A percentile compares a stretch with the other conserved stretches of the same genome.
Conservation (phyloP, 1,140 invertebrate species). For the Luehdorfia chinensis region DNA sequence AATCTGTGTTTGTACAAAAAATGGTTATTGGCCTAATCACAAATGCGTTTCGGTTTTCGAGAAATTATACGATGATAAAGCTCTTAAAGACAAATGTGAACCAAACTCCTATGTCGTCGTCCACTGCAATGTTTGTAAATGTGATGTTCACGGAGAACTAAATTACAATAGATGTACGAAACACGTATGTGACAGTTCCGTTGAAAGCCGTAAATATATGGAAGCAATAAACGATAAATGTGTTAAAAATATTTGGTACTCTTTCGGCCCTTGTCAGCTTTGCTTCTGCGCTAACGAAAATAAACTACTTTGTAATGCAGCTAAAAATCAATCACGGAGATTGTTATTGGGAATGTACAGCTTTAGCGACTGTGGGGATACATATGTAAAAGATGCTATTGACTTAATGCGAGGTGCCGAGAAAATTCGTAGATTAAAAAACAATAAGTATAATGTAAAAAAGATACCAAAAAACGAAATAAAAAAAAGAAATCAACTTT, state of each 20-base stretch:
- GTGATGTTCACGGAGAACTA: conserved; percentile 31
- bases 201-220: conserved; percentile 17
- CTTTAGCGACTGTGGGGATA: conserved; percentile 37
- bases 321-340: conserved; percentile 20
- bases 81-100: conserved; percentile 25
- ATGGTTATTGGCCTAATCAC: conserved; percentile 40
- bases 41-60: conserved; percentile 22
- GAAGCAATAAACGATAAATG: conserved; percentile 29
- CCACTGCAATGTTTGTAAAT: conserved; percentile 52
- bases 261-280: conserved; percentile 43
- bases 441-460: background rate
- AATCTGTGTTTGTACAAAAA: conserved; percentile 38
- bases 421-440: conserved; percentile 3
- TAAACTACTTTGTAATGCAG: conserved; percentile 45
- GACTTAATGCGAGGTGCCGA: conserved; percentile 21
- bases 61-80: background rate
- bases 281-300: conserved; percentile 47
- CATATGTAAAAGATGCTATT: conserved; percentile 32
- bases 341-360: conserved; percentile 31
- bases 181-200: conserved; percentile 30
- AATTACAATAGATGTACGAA: conserved; percentile 42
- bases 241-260: conserved; percentile 42
- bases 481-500: background rate
- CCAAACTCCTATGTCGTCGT: conserved; percentile 34
- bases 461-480: background rate